Evolutionary conservation across 2,888 invertebrate genomes (phyloP), one percentile per base, ranked within the genome.

Genomic region (Aphidius colemani): DNA sequence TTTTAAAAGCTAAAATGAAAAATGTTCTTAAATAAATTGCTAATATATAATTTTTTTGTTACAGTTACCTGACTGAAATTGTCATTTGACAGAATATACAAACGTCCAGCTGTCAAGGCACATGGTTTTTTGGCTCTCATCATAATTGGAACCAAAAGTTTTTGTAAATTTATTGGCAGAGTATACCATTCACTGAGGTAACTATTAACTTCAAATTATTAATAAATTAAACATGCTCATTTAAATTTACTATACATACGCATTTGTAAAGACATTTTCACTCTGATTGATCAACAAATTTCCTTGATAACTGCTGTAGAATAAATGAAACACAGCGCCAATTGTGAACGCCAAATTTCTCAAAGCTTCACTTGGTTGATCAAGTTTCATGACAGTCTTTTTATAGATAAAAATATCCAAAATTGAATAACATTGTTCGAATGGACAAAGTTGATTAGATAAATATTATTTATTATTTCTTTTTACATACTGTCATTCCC

Each of bases 181-280:
- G 53, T 55, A 48, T 70, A 69, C 68, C 68, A 70, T 45, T 70
- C 59, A 18, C 67, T 64, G 10, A 53, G 62, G 45, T 68, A 71
- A 49, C 69, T 70, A 43, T 10, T 45, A 66, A n/a, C 30, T 10
- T n/a, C n/a, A n/a, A 13, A 39, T 11, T 49, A 39, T 55, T 46
- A 48, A 55, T 56, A 18, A 18, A 2, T 5, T 40, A 9, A 40
- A 30, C 1, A 11, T n/a, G 7, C 30, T 13, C n/a, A 11, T 3
- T n/a, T 11, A 30, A 1, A 18, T 2, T 18, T 18, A 18, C 1
- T 44, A 46, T 13, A 62, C 68, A 7, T 50, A 71, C 70, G 63
- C 44, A 41, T 65, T 64, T 43, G 56, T 11, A n/a, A 56, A 64
- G 40, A 70, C 60, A 51, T 39, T 50, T 10, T 50, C 18, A 55